Conservation (phyloP, 2,797 vertebrate species). For the Peromyscus aztecus region DNA sequence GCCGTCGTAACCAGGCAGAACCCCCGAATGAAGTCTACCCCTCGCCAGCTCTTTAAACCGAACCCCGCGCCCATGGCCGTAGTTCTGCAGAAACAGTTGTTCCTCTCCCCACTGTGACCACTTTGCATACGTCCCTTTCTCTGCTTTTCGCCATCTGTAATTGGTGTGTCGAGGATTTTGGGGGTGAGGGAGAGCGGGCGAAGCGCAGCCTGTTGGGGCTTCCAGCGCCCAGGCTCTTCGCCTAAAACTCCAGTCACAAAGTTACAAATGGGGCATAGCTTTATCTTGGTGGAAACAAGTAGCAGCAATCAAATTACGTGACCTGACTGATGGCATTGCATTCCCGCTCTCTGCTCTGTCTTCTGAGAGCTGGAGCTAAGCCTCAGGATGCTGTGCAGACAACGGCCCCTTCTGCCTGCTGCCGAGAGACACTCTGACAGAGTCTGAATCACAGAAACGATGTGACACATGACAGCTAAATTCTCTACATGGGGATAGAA, state of each 20-base stretch:
- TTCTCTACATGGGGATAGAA: neutral
- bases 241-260: neutral
- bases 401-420: neutral
- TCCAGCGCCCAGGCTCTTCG: neutral
- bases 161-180: too few species aligned
- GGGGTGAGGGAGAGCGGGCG: too few species aligned
- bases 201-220: neutral
- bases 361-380: neutral
- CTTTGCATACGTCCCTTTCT: neutral
- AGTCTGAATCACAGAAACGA: conserved; percentile 1
- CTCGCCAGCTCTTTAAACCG: neutral
- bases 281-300: conserved; percentile 28
- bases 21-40: neutral
- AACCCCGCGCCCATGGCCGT: neutral
- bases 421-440: neutral
- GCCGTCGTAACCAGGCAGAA: too few species aligned
- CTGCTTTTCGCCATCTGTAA: neutral
- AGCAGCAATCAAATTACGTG: neutral
- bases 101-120: neutral
- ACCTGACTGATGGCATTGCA: neutral
- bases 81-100: neutral
- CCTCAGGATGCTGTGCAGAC: too few species aligned
- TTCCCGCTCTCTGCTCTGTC: neutral
- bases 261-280: neutral
- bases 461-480: neutral